Percentiles rank a stretch among this genome's conserved stretches.
Conservation (phyloP, 30 jellyfish, hydroid and myxozoan species). For the Hydractinia echinata region DNA sequence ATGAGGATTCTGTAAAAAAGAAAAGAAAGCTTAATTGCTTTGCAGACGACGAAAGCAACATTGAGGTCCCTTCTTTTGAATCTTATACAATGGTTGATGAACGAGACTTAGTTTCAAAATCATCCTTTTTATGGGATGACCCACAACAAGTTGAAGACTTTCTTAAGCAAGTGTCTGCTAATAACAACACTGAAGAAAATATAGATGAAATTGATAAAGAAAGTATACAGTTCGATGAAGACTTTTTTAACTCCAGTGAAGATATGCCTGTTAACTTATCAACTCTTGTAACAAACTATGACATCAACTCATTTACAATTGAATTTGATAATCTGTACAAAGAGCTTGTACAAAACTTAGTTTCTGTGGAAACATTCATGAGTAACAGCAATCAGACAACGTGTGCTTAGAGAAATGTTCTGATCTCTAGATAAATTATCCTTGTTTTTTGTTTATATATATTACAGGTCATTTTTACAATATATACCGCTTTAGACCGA, state of each 20-base stretch:
- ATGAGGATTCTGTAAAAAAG: constrained; percentile 1
- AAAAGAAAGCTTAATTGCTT: background rate
- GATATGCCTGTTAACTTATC: background rate
- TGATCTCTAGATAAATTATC: too few relatives aligned
- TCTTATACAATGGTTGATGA: constrained; percentile 25
- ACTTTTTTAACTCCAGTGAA: background rate
- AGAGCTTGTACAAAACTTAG: constrained; percentile 32
- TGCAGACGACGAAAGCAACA: background rate
- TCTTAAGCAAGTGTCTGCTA: constrained; percentile 19
- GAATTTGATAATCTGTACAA: constrained; percentile 34
- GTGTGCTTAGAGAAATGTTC: too few relatives aligned
- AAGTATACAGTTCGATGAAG: background rate
- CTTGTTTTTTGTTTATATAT: too few relatives aligned
- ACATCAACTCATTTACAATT: constrained; percentile 25
- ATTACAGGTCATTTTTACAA: too few relatives aligned
- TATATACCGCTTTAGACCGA: too few relatives aligned
- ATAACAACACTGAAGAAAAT: constrained; percentile 1
- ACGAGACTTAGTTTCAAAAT: constrained; percentile 10
- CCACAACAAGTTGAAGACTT: constrained; percentile 29
- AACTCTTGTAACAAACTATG: constrained; percentile 15
- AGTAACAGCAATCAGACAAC: background rate
- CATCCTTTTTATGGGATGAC: constrained; percentile 30
- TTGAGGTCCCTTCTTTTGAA: constrained; percentile 15
- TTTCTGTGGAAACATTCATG: constrained; percentile 16
- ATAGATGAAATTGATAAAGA: background rate